Percentiles rank a stretch among this genome's conserved stretches.
These are phyloP conservation scores for Labeo calbasu DNA, from an alignment of 2,797 vertebrate genomes.

Conservation along the genomic window DNA sequence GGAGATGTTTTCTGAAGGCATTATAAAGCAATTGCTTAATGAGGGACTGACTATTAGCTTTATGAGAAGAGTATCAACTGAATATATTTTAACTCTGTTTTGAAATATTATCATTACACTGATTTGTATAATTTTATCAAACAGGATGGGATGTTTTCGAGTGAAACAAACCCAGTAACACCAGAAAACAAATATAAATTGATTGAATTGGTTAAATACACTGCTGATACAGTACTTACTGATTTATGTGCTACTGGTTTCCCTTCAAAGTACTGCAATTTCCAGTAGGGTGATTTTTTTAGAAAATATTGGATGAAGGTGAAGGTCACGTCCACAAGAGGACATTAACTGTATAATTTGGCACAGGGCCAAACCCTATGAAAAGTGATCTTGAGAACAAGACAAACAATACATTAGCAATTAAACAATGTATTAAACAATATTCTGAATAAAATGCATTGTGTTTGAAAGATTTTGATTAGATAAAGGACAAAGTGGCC, in stretches of 20 bases:
- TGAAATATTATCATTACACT: not conserved
- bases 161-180: not conserved
- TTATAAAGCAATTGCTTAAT: not conserved
- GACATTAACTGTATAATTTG: not conserved
- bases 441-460: not conserved
- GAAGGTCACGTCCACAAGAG: not conserved
- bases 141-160: not conserved
- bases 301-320: not conserved
- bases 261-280: not conserved
- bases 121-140: not conserved
- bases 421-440: not conserved
- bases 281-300: not conserved
- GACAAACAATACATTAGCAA: not conserved
- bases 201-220: not conserved
- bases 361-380: not conserved
- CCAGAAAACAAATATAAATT: not conserved
- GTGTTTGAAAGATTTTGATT: not conserved
- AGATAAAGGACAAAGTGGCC: not conserved
- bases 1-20: not conserved
- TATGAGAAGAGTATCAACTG: not conserved
- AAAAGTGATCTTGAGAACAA: not conserved
- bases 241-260: not conserved
- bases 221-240: not conserved
- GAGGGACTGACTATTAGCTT: not conserved
- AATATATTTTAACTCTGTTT: not conserved